Evolutionary conservation across 1,140 invertebrate species (phyloP).

Genomic region (Charaxes varanes): DNA sequence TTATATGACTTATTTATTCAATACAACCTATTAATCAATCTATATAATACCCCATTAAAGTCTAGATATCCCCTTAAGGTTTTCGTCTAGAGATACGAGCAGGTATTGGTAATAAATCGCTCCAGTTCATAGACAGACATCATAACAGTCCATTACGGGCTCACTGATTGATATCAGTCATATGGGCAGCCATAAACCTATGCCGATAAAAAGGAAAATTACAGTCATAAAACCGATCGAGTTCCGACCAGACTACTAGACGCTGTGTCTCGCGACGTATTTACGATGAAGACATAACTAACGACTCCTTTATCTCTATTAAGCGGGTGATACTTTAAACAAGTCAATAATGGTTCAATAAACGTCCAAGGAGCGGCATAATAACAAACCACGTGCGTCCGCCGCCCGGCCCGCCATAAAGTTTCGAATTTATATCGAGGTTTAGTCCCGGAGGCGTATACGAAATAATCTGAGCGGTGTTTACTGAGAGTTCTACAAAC

Average conservation of each 20-base stretch:
- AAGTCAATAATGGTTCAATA: slow-evolving; percentile 71
- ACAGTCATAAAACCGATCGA: slow-evolving; percentile 52
- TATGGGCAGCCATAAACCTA: slow-evolving; percentile 37
- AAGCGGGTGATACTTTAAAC: slow-evolving; percentile 68
- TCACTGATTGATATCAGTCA: slow-evolving; percentile 50
- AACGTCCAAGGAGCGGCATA: slow-evolving; percentile 67
- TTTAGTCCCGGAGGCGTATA: slow-evolving; percentile 67
- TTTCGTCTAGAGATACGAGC: slow-evolving; percentile 6
- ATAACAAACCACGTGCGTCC: slow-evolving; percentile 64
- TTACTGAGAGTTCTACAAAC: slow-evolving; percentile 69
- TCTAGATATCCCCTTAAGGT: no score
- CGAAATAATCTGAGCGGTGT: slow-evolving; percentile 67
- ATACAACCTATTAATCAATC: no score
- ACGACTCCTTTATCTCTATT: slow-evolving; percentile 67
- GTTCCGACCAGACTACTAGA: slow-evolving; percentile 43
- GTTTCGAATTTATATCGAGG: slow-evolving; percentile 66
- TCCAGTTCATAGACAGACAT: slow-evolving; percentile 21
- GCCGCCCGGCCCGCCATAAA: slow-evolving; percentile 53
- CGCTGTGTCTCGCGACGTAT: slow-evolving; percentile 32
- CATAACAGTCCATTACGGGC: slow-evolving; percentile 33
- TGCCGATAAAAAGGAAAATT: slow-evolving; percentile 61
- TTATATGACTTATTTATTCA: no score
- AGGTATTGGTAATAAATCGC: slow-evolving; percentile 22
- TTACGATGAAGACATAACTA: slow-evolving; percentile 64
- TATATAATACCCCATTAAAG: no score